phyloP scores from a whole-genome alignment of 2,888 invertebrate species.

The Hyposoter dolosus region DNA sequence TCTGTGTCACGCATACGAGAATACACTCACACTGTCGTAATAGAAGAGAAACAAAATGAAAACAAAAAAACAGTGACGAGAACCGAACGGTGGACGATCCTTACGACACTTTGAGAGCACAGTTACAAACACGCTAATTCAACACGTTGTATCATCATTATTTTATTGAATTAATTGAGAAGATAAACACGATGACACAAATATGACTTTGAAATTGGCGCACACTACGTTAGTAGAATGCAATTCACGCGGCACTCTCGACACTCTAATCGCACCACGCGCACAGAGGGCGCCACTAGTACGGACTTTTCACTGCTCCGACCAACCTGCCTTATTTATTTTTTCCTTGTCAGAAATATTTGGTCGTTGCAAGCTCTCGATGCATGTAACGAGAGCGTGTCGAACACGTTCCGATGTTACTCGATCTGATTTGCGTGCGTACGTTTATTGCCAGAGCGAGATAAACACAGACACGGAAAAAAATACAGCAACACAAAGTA shows the following conservation, averaged over 20 bases:
- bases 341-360: slow-evolving; percentile 35
- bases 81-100: slow-evolving; percentile 10
- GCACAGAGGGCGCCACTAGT: slow-evolving; percentile 46
- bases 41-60: neutral
- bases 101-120: slow-evolving; percentile 17
- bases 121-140: neutral
- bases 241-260: slow-evolving; percentile 2
- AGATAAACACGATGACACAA: slow-evolving; percentile 4
- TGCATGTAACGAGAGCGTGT: slow-evolving; percentile 54
- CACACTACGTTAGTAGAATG: slow-evolving; percentile 29
- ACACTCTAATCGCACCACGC: slow-evolving; percentile 18
- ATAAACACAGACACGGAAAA: neutral
- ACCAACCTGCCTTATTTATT: slow-evolving; percentile 23
- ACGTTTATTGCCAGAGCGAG: neutral
- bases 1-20: slow-evolving; percentile 27
- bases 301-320: slow-evolving; percentile 18
- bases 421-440: slow-evolving; percentile 30
- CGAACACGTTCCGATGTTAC: slow-evolving; percentile 61
- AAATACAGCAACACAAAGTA: neutral
- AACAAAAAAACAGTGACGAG: slow-evolving; percentile 3
- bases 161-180: neutral
- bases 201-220: slow-evolving; percentile 27
- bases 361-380: slow-evolving; percentile 9
- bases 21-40: slow-evolving; percentile 14
- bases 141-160: neutral